Conservation (phyloP, 2,888 invertebrate species). For the Callimorpha dominula region DNA sequence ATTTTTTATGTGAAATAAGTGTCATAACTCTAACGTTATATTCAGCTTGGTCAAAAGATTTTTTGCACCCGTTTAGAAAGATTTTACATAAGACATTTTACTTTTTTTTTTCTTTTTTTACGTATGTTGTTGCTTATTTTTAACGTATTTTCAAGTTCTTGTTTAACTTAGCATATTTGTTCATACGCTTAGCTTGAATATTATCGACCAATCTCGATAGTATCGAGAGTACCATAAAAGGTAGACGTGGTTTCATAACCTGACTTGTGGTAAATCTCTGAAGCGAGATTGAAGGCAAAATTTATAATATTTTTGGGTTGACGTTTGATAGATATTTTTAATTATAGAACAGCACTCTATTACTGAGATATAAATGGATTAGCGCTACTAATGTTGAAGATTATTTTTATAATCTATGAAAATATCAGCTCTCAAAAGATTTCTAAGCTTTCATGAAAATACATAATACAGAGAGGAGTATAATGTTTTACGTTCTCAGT, state of each 20-base stretch:
- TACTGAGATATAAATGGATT: background rate
- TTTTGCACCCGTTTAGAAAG: slow-evolving; percentile 31
- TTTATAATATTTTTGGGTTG: background rate
- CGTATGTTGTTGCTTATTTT: slow-evolving; percentile 20
- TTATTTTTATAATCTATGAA: slow-evolving; percentile 40
- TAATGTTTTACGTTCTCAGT: background rate
- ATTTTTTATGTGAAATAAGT: slow-evolving; percentile 41
- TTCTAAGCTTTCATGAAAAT: slow-evolving; percentile 3
- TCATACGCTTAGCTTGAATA: background rate
- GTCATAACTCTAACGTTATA: slow-evolving; percentile 36
- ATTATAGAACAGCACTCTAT: no score
- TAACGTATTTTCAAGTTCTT: slow-evolving; percentile 31
- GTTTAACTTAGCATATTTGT: background rate
- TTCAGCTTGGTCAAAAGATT: slow-evolving; percentile 36
- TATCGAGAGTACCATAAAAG: background rate
- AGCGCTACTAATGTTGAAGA: slow-evolving; percentile 40
- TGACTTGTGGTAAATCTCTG: background rate
- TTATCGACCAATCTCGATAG: background rate
- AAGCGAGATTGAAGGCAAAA: background rate
- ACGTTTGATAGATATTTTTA: no score
- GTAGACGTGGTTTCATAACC: background rate
- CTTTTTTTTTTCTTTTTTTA: no score
- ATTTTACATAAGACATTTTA: slow-evolving; percentile 28
- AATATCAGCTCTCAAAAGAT: slow-evolving; percentile 30
- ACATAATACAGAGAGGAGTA: background rate